These are phyloP conservation scores for Enoplosus armatus DNA, from an alignment of 2,797 vertebrate genomes.

Conservation along the genomic window DNA sequence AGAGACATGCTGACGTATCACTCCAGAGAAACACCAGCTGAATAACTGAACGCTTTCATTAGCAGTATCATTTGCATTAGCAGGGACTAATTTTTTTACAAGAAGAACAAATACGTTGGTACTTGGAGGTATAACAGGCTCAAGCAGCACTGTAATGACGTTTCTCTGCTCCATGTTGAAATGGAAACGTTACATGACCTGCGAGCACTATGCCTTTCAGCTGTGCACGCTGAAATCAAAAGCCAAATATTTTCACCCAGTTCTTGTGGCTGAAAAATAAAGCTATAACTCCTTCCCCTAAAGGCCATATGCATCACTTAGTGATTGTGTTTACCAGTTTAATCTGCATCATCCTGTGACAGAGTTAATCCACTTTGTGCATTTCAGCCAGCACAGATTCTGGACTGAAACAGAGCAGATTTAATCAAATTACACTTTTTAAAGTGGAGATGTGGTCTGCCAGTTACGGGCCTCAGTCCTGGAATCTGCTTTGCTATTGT, in stretches of 20 bases:
- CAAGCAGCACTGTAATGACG: conserved; percentile 13
- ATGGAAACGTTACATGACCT: conserved; percentile 17
- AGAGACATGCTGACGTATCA: conserved; percentile 82
- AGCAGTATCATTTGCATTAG: conserved; percentile 72
- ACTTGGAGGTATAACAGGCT: conserved; percentile 31
- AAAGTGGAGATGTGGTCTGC: conserved; percentile 64
- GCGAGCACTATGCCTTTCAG: conserved; percentile 1
- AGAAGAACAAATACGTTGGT: conserved; percentile 36
- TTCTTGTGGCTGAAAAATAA: conserved; percentile 37
- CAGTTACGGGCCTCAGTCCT: conserved; percentile 59
- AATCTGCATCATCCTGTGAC: conserved; percentile 82
- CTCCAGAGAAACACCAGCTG: conserved; percentile 72
- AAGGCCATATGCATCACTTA: conserved; percentile 75
- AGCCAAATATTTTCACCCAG: conserved; percentile 42
- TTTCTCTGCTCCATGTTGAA: conserved; percentile 13
- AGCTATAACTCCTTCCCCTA: conserved; percentile 41
- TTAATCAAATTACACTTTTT: conserved; percentile 83
- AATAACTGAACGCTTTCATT: conserved; percentile 78
- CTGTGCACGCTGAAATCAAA: conserved; percentile 40
- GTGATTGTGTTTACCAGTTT: conserved; percentile 81
- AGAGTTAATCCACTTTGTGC: conserved; percentile 85
- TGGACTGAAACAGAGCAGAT: conserved; percentile 81
- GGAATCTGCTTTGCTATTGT: conserved; percentile 69
- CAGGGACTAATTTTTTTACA: conserved; percentile 54
- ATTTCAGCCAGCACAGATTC: conserved; percentile 78